These are phyloP conservation scores for Psittacula derbiana DNA, from an alignment of 2,797 vertebrate species.

Conservation along the genomic window DNA sequence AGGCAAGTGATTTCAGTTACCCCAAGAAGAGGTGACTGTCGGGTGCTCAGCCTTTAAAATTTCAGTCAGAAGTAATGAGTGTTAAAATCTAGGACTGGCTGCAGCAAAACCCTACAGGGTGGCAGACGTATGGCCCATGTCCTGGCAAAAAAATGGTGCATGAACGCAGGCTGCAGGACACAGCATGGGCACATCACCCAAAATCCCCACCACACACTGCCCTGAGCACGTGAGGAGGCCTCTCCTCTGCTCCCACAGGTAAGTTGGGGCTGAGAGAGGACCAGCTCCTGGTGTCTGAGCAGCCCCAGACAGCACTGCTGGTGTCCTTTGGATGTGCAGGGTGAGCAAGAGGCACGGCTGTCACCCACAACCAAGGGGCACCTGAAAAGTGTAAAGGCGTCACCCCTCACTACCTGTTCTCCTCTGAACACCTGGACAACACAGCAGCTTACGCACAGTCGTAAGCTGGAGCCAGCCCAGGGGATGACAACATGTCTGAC, in stretches of 20 bases:
- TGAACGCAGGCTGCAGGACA: not conserved
- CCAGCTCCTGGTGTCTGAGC: not conserved
- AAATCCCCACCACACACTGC: not conserved
- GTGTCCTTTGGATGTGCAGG: not conserved
- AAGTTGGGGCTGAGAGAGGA: not conserved
- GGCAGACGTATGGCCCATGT: accelerated
- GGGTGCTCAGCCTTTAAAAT: not conserved
- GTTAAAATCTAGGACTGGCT: not conserved
- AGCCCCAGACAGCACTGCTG: not conserved
- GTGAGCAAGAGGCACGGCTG: not conserved
- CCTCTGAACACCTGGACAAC: not conserved
- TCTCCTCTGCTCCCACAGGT: not conserved
- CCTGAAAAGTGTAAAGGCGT: not conserved
- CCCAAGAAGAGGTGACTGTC: not conserved
- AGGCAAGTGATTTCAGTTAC: accelerated
- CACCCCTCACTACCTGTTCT: not conserved
- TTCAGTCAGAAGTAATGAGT: not conserved
- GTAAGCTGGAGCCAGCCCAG: not conserved
- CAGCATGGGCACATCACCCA: not conserved
- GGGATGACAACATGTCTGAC: accelerated
- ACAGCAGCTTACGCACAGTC: too few species aligned
- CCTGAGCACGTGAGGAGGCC: accelerated
- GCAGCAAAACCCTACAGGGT: not conserved
- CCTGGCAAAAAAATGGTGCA: not conserved
- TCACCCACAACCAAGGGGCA: not conserved